phyloP scores from a whole-genome alignment of 2,797 vertebrate genomes.

The Margarornis squamiger region DNA sequence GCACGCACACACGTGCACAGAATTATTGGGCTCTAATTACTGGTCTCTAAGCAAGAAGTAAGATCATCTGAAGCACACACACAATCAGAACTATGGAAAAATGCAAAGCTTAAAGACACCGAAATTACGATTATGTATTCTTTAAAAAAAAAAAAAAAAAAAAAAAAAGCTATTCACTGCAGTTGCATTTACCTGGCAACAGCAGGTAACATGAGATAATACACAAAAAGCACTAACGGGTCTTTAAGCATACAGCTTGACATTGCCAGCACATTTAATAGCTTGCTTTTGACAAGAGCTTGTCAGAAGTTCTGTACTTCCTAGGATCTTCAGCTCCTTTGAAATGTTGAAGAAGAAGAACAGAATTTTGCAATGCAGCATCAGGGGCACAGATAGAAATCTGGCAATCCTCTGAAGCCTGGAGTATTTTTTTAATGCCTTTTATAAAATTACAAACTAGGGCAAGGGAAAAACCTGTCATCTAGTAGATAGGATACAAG shows the following conservation, averaged over 20 bases:
- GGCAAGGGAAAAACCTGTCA: neutral
- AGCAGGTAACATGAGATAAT: slow-evolving; percentile 7
- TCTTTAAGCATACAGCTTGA: slow-evolving; percentile 5
- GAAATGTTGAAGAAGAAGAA: slow-evolving; percentile 27
- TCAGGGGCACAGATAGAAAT: neutral
- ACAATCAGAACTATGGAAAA: neutral
- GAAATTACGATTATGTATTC: neutral
- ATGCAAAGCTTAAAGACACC: neutral
- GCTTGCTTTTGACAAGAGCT: slow-evolving; percentile 35
- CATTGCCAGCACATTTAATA: slow-evolving; percentile 10
- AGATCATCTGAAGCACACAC: neutral
- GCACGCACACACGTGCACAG: neutral
- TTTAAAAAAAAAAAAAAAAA: neutral
- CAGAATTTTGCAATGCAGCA: neutral
- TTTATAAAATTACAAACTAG: neutral
- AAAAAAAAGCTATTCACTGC: neutral
- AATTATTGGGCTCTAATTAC: neutral
- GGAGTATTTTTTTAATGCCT: neutral
- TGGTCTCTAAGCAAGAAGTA: neutral
- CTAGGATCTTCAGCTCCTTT: neutral
- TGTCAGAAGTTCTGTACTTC: neutral
- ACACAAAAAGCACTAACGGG: neutral
- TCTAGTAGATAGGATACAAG: neutral
- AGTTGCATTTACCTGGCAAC: slow-evolving; percentile 19
- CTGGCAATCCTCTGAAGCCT: neutral